These are phyloP conservation scores for Aphaenogaster rudis DNA, from an alignment of 1,140 invertebrate species.

Conservation along the genomic window DNA sequence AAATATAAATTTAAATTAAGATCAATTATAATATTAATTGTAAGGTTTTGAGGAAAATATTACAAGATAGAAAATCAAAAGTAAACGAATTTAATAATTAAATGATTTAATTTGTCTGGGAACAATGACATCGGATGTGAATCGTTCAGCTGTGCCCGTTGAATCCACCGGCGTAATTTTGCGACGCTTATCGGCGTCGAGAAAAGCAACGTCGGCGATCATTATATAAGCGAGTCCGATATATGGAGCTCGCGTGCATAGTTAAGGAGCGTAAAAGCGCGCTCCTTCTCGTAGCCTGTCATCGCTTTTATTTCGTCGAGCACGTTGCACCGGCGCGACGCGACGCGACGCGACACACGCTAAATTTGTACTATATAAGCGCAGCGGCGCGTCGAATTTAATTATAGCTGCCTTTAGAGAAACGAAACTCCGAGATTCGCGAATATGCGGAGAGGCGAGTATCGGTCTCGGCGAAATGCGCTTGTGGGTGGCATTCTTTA, in stretches of 20 bases:
- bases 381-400: conserved; percentile 66
- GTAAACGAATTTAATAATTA: not conserved
- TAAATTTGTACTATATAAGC: conserved; percentile 69
- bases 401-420: conserved; percentile 74
- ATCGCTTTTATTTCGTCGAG: conserved; percentile 62
- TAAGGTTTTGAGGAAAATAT: not conserved
- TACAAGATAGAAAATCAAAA: not conserved
- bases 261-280: conserved; percentile 51
- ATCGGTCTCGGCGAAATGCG: conserved; percentile 11
- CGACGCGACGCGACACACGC: conserved; percentile 40
- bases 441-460: conserved; percentile 63
- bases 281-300: conserved; percentile 36
- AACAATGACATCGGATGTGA: not conserved
- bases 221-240: conserved; percentile 61
- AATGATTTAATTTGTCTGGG: not conserved
- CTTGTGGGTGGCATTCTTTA: conserved; percentile 39
- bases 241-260: conserved; percentile 53
- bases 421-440: conserved; percentile 62
- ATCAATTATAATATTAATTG: not conserved
- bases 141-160: not conserved
- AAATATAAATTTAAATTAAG: not conserved
- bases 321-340: conserved; percentile 49
- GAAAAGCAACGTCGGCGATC: conserved; percentile 53
- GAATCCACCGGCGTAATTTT: conserved; percentile 47
- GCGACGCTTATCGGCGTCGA: conserved; percentile 59